Evolutionary conservation across 1,140 invertebrate species (phyloP).

Genomic region (Hydropsyche tenuis): DNA sequence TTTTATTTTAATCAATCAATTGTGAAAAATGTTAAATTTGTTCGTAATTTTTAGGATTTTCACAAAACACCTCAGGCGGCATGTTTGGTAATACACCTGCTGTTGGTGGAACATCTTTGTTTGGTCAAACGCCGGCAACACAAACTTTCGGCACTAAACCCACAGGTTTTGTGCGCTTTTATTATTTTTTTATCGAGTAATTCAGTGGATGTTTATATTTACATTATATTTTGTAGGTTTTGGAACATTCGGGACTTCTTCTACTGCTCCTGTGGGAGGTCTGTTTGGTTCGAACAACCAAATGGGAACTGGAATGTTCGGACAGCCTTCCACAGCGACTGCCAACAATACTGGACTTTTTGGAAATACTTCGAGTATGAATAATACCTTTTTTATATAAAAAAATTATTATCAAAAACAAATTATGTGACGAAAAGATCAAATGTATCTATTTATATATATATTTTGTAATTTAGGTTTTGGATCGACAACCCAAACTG

Average conservation of each 20-base stretch:
- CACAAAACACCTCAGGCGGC: conserved; percentile 52
- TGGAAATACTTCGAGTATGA: conserved; percentile 62
- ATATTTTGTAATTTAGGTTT: conserved; percentile 61
- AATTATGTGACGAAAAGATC: too few species aligned
- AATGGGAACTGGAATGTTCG: conserved; percentile 65
- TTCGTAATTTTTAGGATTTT: conserved; percentile 50
- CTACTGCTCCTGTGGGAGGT: conserved; percentile 56
- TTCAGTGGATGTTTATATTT: background rate
- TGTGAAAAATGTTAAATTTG: background rate
- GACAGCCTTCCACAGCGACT: conserved; percentile 63
- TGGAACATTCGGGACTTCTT: conserved; percentile 61
- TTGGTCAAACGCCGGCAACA: conserved; percentile 54
- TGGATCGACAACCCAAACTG: conserved; percentile 62
- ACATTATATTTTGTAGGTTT: conserved; percentile 34
- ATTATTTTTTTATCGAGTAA: background rate
- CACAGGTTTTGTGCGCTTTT: conserved; percentile 54
- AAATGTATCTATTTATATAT: too few species aligned
- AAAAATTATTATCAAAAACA: too few species aligned
- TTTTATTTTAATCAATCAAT: background rate
- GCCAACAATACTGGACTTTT: conserved; percentile 65
- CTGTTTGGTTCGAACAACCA: conserved; percentile 64
- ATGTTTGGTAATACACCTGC: conserved; percentile 57
- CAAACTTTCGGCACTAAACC: conserved; percentile 69
- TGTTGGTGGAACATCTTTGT: conserved; percentile 52
- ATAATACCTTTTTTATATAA: background rate